Conservation (phyloP, 2,797 vertebrate genomes). For the Lithobates sylvaticus region DNA sequence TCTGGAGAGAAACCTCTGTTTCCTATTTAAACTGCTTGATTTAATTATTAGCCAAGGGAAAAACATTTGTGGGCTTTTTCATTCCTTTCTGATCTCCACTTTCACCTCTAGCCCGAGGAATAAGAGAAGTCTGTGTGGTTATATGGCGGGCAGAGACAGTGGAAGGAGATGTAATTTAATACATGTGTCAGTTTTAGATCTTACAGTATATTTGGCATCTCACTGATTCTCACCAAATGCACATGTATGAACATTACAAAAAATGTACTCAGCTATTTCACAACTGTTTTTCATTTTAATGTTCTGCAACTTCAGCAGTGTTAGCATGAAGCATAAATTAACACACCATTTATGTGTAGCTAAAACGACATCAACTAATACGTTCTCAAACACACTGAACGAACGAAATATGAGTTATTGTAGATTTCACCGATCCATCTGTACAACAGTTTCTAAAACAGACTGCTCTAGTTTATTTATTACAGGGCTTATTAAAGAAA, state of each 20-base stretch:
- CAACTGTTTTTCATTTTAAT: slow-evolving; percentile 21
- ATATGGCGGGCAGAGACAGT: neutral
- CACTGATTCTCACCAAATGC: slow-evolving; percentile 19
- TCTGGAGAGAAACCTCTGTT: slow-evolving; percentile 19
- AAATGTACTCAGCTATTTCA: slow-evolving; percentile 37
- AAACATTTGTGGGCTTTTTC: slow-evolving; percentile 38
- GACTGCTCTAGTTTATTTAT: neutral
- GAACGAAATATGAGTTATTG: neutral
- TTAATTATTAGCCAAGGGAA: slow-evolving; percentile 16
- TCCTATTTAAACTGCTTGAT: slow-evolving; percentile 21
- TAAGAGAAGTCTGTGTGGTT: slow-evolving; percentile 33
- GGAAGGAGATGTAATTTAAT: slow-evolving; percentile 34
- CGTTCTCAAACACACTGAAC: neutral
- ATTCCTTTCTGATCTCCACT: slow-evolving; percentile 16
- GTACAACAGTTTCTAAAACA: too few species aligned
- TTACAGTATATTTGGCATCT: slow-evolving; percentile 42
- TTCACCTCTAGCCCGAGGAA: slow-evolving; percentile 40
- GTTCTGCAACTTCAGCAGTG: neutral
- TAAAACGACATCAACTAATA: neutral
- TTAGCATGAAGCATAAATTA: neutral
- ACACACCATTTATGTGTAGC: neutral
- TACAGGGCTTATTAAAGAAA: too few species aligned
- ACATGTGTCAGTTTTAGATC: slow-evolving; percentile 29
- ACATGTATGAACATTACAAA: slow-evolving; percentile 50
- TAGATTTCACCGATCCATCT: neutral